These are phyloP conservation scores for Diabrotica balteata DNA, from an alignment of 2,888 invertebrate genomes.

Conservation along the genomic window DNA sequence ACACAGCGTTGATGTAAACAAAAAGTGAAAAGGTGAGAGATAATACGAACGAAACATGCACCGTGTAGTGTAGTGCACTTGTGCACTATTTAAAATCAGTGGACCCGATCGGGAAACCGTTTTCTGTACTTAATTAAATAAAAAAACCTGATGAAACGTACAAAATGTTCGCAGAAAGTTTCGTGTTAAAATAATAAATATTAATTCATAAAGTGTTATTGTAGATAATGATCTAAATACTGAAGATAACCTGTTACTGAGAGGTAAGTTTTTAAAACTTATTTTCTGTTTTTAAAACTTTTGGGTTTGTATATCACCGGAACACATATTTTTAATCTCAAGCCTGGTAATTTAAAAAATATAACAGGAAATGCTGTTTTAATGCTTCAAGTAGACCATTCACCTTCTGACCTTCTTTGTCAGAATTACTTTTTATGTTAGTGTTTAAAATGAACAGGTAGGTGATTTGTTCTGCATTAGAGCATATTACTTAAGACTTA, in stretches of 20 bases:
- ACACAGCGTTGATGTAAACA: constrained; percentile 16
- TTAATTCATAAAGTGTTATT: neutral
- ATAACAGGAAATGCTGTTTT: constrained; percentile 11
- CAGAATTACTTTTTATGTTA: constrained; percentile 13
- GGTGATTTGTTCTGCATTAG: neutral
- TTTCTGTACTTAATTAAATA: constrained; percentile 26
- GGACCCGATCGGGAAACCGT: constrained; percentile 53
- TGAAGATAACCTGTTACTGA: constrained; percentile 50
- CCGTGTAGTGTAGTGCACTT: constrained; percentile 13
- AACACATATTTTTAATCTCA: neutral
- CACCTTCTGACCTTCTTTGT: constrained; percentile 28
- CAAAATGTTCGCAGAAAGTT: constrained; percentile 12
- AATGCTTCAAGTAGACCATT: constrained; percentile 20
- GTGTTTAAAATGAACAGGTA: constrained; percentile 9
- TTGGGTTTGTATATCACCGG: no score
- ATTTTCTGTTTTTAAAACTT: neutral
- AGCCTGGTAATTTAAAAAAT: neutral
- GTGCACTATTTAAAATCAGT: constrained; percentile 38
- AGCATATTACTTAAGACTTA: neutral
- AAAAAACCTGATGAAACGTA: constrained; percentile 26
- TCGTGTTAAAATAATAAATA: constrained; percentile 1
- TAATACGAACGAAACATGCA: neutral
- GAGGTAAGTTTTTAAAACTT: constrained; percentile 43
- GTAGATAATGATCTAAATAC: constrained; percentile 35
- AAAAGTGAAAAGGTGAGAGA: constrained; percentile 19